These are phyloP conservation scores for Xestia ashworthii DNA, from an alignment of 2,888 invertebrate species.

Conservation along the genomic window DNA sequence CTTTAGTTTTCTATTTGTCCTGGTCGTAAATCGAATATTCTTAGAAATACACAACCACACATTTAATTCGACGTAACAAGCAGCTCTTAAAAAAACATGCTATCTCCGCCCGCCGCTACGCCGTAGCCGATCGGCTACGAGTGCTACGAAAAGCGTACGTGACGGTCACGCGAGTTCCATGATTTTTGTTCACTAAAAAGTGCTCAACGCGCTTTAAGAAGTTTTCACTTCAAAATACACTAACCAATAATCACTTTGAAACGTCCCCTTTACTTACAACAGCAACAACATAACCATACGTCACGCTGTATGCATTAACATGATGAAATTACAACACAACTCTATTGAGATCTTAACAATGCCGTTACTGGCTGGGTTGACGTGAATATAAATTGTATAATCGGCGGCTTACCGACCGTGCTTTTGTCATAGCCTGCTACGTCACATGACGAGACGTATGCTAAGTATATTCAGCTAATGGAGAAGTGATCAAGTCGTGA, in stretches of 20 bases:
- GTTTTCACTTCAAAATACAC: background rate
- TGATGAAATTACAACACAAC: conserved; percentile 60
- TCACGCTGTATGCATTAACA: conserved; percentile 45
- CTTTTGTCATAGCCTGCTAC: conserved; percentile 56
- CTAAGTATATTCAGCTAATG: conserved; percentile 72
- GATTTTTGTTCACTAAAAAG: no score
- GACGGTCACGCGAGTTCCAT: no score
- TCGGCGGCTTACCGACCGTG: conserved; percentile 59
- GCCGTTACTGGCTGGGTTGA: conserved; percentile 57
- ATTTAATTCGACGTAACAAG: background rate
- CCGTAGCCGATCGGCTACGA: no score
- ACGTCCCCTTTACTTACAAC: conserved; percentile 6
- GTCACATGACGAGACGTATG: conserved; percentile 49
- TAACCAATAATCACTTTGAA: background rate
- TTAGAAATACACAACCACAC: background rate
- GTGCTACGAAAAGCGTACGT: no score
- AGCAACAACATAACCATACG: conserved; percentile 36
- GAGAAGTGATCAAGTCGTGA: conserved; percentile 57
- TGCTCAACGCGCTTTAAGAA: no score
- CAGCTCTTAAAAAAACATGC: background rate
- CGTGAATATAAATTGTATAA: conserved; percentile 67
- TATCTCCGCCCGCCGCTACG: no score
- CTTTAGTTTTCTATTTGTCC: background rate
- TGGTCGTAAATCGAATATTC: background rate
- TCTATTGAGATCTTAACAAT: conserved; percentile 61